Base-by-base conservation (phyloP, 2,797 vertebrate species). In the Zenarchopterus dispar region DNA sequence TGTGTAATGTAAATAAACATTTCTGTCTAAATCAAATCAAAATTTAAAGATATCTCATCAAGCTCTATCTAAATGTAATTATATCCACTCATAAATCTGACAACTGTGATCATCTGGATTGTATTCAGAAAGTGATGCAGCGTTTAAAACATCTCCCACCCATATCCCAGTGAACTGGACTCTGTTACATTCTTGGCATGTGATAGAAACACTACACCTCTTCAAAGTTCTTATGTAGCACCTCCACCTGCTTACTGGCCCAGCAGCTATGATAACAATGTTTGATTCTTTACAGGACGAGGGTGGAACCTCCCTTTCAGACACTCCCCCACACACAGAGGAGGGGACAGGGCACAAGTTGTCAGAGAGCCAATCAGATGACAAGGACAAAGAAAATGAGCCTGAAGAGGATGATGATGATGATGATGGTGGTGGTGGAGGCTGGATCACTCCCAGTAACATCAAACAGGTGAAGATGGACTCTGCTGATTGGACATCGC, bases 401-500 rank as follows among this genome's bases (percentile, higher is more conserved):
- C 72, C 57, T 79, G 18, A 90, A 42, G 1, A 70, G 0, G 84
- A 75, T 0, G 87, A 85, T 0, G 82, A 85, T 0, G 93, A 75
- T 0, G 87, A 85, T 0, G 82, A 85, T 0, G 93, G 91, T 0
- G 94, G 92, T 0, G 91, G 80, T 0, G 95, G 93, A 0, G 96
- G 96, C 0, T 98, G 97, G 97, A 99, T 99, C 88, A 99, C 96
- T 0, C 97, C 97, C 28, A 91, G 93, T 50, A 99, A 99, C 89
- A 93, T 99, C 78, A 91, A 86, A 68, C 94, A 94, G 76, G 86
- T 95, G 45, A 95, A 95, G 85, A 92, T 94, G 88, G 94, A 95
- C 6, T 48, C 78, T 0, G 91, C 91, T 16, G 88, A 92, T 70
- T 92, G 90, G 0, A 82, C 91, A 0, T 56, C 84, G 0, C 86